Evolutionary conservation across 2,888 invertebrate genomes (phyloP), one percentile per base, ranked within the genome.

Genomic region (Hypomecis punctinalis): DNA sequence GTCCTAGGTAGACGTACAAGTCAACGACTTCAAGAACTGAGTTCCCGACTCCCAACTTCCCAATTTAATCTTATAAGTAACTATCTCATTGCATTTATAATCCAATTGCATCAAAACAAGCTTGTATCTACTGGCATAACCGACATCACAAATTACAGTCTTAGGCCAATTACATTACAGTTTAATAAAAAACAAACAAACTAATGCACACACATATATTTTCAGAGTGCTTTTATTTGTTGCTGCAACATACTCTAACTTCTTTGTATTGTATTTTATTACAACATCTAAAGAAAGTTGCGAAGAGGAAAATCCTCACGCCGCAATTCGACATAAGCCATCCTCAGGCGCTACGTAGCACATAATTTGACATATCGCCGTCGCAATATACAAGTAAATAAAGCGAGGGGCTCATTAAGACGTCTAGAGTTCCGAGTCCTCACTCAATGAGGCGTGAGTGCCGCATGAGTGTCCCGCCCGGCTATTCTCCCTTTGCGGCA

Each of bases 361-460:
- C 61, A 57, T 63, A 48, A 61, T 56, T 57, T 60, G 57, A 42
- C 60, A 47, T 65, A 63, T 61, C 61, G 40, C 68, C 55, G 46
- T 39, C 60, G 67, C 68, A 60, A 56, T 63, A 64, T 51, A 66
- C 61, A 68, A 70, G 68, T 69, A 71, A 67, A 70, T 66, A 73
- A 72, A 75, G 72, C 65, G 53, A 73, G 79, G 77, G 77, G 83
- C 86, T 88, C 88, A 88, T 89, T 89, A 89, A 81, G 75, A 72
- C 77, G 84, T 81, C 84, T 85, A 81, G 81, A 77, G 80, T 78
- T 81, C 78, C 84, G 76, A 76, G 73, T 78, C 82, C 80, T 85
- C 85, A 85, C 85, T 88, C 84, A 83, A 86, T 79, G 77, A 77
- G 74, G 79, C 78, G 77, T 74, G 70, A 79, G 81, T 77, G 83